These are phyloP conservation scores for Alouatta palliata DNA, from an alignment of 2,113 vertebrate genomes.

Conservation along the genomic window DNA sequence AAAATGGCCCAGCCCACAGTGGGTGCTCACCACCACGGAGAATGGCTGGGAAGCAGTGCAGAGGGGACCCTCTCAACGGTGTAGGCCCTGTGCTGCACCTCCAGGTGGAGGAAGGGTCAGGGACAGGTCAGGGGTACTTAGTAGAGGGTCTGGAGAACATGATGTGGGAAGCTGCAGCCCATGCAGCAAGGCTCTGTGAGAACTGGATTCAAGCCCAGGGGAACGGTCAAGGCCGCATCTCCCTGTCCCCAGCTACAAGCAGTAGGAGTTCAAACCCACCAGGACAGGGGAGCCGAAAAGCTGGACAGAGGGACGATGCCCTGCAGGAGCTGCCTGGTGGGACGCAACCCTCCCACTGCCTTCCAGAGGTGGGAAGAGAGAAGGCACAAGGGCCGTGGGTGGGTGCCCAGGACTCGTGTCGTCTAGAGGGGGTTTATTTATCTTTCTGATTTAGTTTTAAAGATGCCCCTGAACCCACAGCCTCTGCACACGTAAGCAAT, in stretches of 20 bases:
- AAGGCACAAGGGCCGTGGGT: neutral
- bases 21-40: neutral
- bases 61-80: neutral
- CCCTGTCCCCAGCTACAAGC: neutral
- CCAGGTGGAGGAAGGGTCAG: neutral
- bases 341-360: neutral
- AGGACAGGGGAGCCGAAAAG: neutral
- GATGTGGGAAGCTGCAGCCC: neutral
- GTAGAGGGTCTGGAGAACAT: too few relatives aligned
- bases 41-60: neutral
- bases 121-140: neutral
- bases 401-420: neutral
- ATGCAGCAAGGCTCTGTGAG: neutral
- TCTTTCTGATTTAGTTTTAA: slow-evolving; percentile 7
- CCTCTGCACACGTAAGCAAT: neutral
- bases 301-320: neutral
- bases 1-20: neutral
- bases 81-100: neutral
- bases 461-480: neutral
- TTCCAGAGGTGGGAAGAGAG: neutral
- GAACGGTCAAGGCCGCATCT: neutral
- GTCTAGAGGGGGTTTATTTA: neutral
- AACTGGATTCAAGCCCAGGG: neutral
- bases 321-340: neutral
- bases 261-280: neutral